A percentile compares a stretch with the other conserved stretches of the same genome.
Conservation (phyloP, 1,140 invertebrate genomes). For the Araneus ventricosus region DNA sequence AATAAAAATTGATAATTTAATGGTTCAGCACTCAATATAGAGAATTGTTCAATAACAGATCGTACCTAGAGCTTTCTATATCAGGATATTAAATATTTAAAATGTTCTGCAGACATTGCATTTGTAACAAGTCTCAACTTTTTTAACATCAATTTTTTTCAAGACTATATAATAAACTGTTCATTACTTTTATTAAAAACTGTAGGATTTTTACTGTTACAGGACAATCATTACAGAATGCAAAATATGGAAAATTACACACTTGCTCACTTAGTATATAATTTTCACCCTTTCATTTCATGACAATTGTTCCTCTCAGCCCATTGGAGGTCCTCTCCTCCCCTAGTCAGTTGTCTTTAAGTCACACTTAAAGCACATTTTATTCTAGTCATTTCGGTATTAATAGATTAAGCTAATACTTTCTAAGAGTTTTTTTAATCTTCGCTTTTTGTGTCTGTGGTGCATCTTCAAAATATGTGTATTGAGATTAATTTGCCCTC, state of each 20-base stretch:
- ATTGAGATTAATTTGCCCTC: constrained; percentile 12
- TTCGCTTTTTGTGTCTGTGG: constrained; percentile 9
- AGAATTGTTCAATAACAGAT: background rate
- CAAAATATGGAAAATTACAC: constrained; percentile 33
- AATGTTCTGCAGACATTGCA: background rate
- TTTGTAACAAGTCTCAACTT: background rate
- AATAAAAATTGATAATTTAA: background rate
- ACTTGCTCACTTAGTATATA: constrained; percentile 27
- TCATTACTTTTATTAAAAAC: background rate
- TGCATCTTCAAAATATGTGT: background rate
- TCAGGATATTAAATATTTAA: background rate
- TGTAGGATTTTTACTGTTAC: background rate
- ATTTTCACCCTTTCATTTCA: constrained; percentile 41
- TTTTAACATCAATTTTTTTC: background rate
- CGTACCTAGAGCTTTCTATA: background rate
- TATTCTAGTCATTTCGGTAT: constrained; percentile 67
- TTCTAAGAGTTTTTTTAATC: constrained; percentile 15
- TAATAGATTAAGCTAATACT: constrained; percentile 31
- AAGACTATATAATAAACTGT: background rate
- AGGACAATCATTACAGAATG: constrained; percentile 46
- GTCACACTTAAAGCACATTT: constrained; percentile 28
- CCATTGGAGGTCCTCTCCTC: background rate
- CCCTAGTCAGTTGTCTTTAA: constrained; percentile 62
- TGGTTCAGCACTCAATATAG: no score
- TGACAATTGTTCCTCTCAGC: constrained; percentile 38